A percentile compares a stretch with the other conserved stretches of the same genome.
These are phyloP conservation scores for Aporophyla nigra DNA, from an alignment of 2,888 invertebrate genomes.

Conservation along the genomic window DNA sequence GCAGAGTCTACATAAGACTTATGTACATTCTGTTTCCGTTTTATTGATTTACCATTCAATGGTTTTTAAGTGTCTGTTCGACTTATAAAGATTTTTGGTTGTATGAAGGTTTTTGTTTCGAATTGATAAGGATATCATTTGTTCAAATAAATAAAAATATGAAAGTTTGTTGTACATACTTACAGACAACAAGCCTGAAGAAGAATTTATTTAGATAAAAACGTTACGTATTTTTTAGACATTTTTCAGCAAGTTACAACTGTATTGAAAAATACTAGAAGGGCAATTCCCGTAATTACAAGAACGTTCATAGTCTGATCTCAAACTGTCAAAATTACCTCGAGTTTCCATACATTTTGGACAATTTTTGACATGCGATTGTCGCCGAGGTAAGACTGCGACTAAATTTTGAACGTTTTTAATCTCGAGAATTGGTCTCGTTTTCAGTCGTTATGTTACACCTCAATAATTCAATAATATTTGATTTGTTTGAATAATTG, in stretches of 20 bases:
- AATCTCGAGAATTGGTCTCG: too few species aligned
- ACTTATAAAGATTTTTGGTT: background rate
- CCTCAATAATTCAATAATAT: background rate
- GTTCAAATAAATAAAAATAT: background rate
- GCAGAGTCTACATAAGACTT: slow-evolving; percentile 6
- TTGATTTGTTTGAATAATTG: background rate
- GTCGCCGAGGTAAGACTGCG: too few species aligned
- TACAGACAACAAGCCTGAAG: background rate
- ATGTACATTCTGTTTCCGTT: background rate
- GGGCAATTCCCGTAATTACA: too few species aligned
- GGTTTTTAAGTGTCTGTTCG: background rate
- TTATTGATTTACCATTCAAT: background rate
- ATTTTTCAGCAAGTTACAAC: background rate
- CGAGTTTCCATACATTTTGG: too few species aligned
- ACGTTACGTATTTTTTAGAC: background rate
- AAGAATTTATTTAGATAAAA: background rate
- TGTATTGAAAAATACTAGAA: background rate
- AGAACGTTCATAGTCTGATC: too few species aligned
- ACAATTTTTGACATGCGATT: too few species aligned
- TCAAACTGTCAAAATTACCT: too few species aligned
- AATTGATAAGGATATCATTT: background rate
- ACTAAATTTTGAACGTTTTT: too few species aligned
- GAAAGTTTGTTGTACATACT: background rate
- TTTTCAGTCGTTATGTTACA: background rate
- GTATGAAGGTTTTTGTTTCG: background rate